Base-by-base conservation (phyloP, 2,797 vertebrate genomes). In the Acridotheres tristis region DNA sequence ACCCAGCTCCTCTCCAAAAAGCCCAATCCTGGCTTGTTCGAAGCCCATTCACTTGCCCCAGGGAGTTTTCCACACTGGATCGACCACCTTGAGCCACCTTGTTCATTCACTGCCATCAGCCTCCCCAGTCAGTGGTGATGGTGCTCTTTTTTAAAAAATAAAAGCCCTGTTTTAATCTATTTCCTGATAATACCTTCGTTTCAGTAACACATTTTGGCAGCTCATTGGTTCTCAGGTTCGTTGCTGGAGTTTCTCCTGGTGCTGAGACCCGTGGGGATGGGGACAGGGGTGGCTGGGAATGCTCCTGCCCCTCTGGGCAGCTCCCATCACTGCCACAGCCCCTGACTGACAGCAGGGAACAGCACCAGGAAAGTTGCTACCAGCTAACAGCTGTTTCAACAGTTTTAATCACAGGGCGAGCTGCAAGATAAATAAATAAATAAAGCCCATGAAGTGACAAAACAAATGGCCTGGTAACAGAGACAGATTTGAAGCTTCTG, bases 381-480 rank as follows among this genome's bases (percentile, higher is more conserved):
- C 76, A 78, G 84, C 87, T 18, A 69, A 4, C 85, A 95, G 96
- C 95, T 96, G 94, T 95, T 96, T 91, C 95, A 95, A 96, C 95
- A 96, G 88, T 94, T 93, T 88, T 91, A 95, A 94, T 96, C 89
- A 58, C 91, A 88, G 84, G 85, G 76, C 0, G 0, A 91, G 82
- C 93, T 66, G 89, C 32, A 65, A 93, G 91, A 88, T 90, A 96
- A 94, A 96, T 94, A 96, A 96, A 96, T 95, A 96, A 94, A 97
- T 93, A 96, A 96, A 94, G 83, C 79, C 85, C 16, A 36, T 5
- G 61, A 85, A 90, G 92, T 90, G 91, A 96, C 93, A 94, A 96
- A 96, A 96, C 95, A 96, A 96, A 96, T 94, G 94, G 71, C 74
- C 81, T 77, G 77, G 65, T 94, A 89, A 8, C 2, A 1, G 48